Evolutionary conservation across 2,888 invertebrate species (phyloP).

Genomic region (Busseola fusca): DNA sequence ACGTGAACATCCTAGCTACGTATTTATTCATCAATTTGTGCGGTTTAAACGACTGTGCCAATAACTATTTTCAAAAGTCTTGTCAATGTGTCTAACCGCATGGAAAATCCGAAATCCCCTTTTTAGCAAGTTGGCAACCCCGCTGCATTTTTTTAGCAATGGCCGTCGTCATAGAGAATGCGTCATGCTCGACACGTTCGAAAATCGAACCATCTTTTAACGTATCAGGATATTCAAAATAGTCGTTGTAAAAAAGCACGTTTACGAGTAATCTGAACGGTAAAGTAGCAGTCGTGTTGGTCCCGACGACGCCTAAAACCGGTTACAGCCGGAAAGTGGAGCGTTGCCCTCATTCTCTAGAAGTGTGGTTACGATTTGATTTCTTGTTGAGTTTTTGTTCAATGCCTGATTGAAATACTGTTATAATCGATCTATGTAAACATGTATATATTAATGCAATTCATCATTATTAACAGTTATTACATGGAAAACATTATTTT

Average conservation of each 20-base stretch:
- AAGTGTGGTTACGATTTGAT: constrained; percentile 76
- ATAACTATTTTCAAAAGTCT: constrained; percentile 26
- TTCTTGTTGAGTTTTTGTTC: constrained; percentile 74
- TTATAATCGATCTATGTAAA: constrained; percentile 58
- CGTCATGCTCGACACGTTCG: constrained; percentile 40
- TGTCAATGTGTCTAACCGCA: constrained; percentile 28
- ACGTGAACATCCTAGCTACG: neutral
- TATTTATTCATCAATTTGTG: constrained; percentile 30
- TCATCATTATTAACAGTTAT: constrained; percentile 26
- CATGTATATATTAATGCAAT: constrained; percentile 31
- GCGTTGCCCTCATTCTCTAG: constrained; percentile 82
- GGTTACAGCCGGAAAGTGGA: constrained; percentile 83
- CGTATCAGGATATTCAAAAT: constrained; percentile 54
- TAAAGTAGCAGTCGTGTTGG: constrained; percentile 68
- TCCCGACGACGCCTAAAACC: constrained; percentile 72
- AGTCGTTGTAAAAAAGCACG: constrained; percentile 58
- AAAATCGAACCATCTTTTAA: constrained; percentile 38
- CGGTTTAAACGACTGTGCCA: constrained; percentile 22
- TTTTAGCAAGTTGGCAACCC: constrained; percentile 23
- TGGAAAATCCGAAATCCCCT: constrained; percentile 25
- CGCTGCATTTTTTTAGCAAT: constrained; percentile 11
- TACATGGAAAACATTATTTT: constrained; percentile 4
- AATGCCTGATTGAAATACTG: constrained; percentile 70
- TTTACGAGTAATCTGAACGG: constrained; percentile 65
- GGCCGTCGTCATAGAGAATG: constrained; percentile 21